phyloP scores from a whole-genome alignment of 2,888 invertebrate genomes.

The Aphrophora alni region DNA sequence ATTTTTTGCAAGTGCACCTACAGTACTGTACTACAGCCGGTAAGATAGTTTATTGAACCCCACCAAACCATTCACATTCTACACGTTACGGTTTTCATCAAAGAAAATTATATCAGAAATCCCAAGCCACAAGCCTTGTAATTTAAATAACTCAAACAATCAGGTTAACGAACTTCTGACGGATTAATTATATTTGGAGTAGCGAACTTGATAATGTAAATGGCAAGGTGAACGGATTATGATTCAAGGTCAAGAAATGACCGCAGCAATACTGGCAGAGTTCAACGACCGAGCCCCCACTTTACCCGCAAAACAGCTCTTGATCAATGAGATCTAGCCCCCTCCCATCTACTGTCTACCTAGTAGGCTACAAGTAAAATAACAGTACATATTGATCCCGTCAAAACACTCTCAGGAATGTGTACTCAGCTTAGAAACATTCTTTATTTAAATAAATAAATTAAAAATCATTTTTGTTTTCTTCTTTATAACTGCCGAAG shows the following conservation, averaged over 20 bases:
- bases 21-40: no score
- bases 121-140: neutral
- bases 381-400: neutral
- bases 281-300: neutral
- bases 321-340: neutral
- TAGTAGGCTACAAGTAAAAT: neutral
- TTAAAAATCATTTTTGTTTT: no score
- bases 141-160: neutral
- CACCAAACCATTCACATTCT: neutral
- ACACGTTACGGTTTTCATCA: neutral
- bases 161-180: neutral
- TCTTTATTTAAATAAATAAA: no score
- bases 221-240: neutral
- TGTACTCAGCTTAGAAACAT: no score
- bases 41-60: neutral
- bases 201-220: neutral
- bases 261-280: neutral
- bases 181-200: neutral
- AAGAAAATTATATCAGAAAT: neutral
- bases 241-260: neutral
- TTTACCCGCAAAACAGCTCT: neutral
- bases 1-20: no score
- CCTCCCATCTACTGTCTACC: neutral
- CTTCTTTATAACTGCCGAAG: no score
- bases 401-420: slow-evolving; percentile 7